These are phyloP conservation scores for Ceratosolen fusciceps DNA, from an alignment of 1,140 invertebrate species.

Conservation along the genomic window DNA sequence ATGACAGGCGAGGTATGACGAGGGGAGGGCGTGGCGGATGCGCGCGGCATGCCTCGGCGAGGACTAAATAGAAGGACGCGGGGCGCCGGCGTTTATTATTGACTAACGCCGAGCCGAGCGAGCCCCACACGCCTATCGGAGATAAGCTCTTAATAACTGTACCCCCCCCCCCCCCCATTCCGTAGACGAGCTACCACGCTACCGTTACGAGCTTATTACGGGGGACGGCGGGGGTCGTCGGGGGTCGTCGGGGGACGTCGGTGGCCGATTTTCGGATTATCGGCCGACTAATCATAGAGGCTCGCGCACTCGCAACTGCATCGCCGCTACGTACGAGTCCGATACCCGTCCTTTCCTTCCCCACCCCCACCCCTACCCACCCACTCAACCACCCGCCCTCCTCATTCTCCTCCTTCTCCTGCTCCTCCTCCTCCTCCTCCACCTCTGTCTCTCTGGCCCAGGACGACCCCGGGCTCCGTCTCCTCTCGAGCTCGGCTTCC, in stretches of 20 bases:
- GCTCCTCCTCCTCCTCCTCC: background rate
- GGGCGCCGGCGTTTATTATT: conserved; percentile 43
- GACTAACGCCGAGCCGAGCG: conserved; percentile 41
- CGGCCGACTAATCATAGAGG: no score
- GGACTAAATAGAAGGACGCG: conserved; percentile 40
- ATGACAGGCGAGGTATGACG: conserved; percentile 25
- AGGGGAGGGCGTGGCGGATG: conserved; percentile 23
- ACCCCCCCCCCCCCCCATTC: no score
- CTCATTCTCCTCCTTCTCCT: background rate
- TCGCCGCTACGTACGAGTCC: no score
- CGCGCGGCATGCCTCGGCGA: conserved; percentile 25
- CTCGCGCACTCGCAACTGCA: background rate
- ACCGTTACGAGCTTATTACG: conserved; percentile 18
- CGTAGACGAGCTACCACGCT: no score
- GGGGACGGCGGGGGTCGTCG: no score
- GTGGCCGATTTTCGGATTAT: background rate
- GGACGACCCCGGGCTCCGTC: no score
- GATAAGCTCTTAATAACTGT: conserved; percentile 37
- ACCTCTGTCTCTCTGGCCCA: no score
- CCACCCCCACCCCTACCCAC: no score
- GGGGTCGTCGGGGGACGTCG: background rate
- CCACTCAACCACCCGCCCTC: background rate
- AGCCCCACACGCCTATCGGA: conserved; percentile 28
- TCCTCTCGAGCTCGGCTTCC: background rate
- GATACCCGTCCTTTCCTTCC: no score